phyloP scores from a whole-genome alignment of 2,888 invertebrate genomes.

The Drosophila tanythrix region DNA sequence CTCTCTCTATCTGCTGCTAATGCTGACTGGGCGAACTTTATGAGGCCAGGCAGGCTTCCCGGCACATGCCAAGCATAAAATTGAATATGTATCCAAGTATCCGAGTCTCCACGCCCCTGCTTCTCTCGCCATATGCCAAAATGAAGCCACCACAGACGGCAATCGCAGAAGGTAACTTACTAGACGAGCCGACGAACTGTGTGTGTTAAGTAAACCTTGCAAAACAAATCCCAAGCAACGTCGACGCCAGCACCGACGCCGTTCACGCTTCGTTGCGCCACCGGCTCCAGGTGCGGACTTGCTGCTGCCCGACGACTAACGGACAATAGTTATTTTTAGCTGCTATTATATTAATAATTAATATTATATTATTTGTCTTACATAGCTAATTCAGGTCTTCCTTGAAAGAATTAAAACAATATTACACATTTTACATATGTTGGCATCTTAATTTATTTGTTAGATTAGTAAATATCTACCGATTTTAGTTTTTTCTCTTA shows the following conservation, averaged over 20 bases:
- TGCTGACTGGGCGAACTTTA: slow-evolving; percentile 52
- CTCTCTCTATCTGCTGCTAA: slow-evolving; percentile 4
- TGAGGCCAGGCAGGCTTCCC: slow-evolving; percentile 61
- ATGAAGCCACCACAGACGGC: slow-evolving; percentile 29
- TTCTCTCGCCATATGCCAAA: neutral
- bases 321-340: neutral
- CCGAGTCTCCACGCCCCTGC: neutral
- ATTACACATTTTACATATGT: too few species aligned
- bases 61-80: slow-evolving; percentile 80
- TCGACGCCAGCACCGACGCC: slow-evolving; percentile 21
- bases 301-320: neutral
- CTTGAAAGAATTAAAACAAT: too few species aligned
- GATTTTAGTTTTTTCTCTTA: neutral
- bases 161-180: slow-evolving; percentile 54
- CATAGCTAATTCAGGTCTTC: too few species aligned
- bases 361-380: too few species aligned
- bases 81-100: slow-evolving; percentile 70
- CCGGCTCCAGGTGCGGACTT: slow-evolving; percentile 35
- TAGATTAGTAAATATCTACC: neutral
- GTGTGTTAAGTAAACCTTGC: slow-evolving; percentile 70
- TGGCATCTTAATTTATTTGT: neutral
- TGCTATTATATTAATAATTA: too few species aligned
- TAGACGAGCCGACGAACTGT: slow-evolving; percentile 59
- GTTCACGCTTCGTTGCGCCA: slow-evolving; percentile 49
- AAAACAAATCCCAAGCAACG: slow-evolving; percentile 56